Conservation (phyloP, 92 coral and sea anemone genomes). For the Galaxea fascicularis region DNA sequence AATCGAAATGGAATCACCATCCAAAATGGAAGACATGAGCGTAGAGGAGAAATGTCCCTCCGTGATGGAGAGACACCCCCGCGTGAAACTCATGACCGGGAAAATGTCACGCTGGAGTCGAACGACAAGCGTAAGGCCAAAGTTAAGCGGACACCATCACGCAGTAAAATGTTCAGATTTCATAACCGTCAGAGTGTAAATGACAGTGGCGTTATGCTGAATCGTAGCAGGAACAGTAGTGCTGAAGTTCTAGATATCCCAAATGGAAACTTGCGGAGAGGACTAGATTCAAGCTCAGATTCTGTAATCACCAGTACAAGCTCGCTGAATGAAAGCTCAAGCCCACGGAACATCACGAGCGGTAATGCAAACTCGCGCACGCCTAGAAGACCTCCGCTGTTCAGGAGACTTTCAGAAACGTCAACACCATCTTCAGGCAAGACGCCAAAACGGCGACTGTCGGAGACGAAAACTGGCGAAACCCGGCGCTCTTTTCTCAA, state of each 20-base stretch:
- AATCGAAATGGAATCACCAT: slow-evolving; percentile 29
- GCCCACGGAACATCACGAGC: slow-evolving; percentile 58
- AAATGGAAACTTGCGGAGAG: slow-evolving; percentile 43
- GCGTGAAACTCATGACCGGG: slow-evolving; percentile 41
- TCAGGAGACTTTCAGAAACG: slow-evolving; percentile 83
- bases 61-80: slow-evolving; percentile 29
- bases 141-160: slow-evolving; percentile 58
- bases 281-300: slow-evolving; percentile 80
- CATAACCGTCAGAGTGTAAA: slow-evolving; percentile 73
- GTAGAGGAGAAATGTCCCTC: slow-evolving; percentile 10
- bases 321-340: slow-evolving; percentile 66
- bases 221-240: slow-evolving; percentile 77
- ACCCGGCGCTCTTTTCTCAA: slow-evolving; percentile 77
- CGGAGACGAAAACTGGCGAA: slow-evolving; percentile 73
- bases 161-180: slow-evolving; percentile 66
- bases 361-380: slow-evolving; percentile 59
- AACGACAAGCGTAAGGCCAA: slow-evolving; percentile 37
- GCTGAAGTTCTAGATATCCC: slow-evolving; percentile 73
- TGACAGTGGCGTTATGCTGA: slow-evolving; percentile 71
- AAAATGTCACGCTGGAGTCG: slow-evolving; percentile 34
- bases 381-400: slow-evolving; percentile 66
- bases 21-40: not conserved
- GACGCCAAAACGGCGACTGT: slow-evolving; percentile 72
- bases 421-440: slow-evolving; percentile 45
- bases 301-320: slow-evolving; percentile 81